phyloP scores from a whole-genome alignment of 37 sponge, comb jelly and placozoan genomes.

The Bolinopsis microptera region DNA sequence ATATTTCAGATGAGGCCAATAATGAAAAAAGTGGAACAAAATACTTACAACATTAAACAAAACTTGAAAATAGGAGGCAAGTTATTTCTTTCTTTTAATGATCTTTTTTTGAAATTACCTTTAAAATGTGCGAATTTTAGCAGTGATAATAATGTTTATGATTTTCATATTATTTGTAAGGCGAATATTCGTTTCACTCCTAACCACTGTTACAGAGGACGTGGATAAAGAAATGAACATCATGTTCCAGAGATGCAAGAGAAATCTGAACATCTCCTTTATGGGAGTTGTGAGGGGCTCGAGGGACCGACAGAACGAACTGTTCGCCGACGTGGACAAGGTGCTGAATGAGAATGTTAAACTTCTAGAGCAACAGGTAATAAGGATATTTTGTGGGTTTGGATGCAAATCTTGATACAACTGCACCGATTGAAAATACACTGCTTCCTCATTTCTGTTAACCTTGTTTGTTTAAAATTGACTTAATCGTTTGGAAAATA shows the following conservation, averaged over 20 bases:
- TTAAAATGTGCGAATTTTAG: too few relatives aligned
- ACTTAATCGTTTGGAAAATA: too few relatives aligned
- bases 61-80: conserved; percentile 10
- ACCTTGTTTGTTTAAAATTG: too few relatives aligned
- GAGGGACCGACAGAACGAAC: conserved; percentile 11
- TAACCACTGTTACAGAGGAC: conserved; percentile 49
- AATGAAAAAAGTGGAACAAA: conserved; percentile 16
- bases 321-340: conserved; percentile 2
- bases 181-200: too few relatives aligned
- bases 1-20: conserved; percentile 44
- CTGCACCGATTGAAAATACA: too few relatives aligned
- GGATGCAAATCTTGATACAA: background rate
- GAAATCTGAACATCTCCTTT: conserved; percentile 52
- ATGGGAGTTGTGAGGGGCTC: conserved; percentile 24
- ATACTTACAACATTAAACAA: conserved; percentile 40
- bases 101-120: too few relatives aligned
- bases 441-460: too few relatives aligned
- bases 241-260: conserved; percentile 53
- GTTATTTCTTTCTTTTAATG: background rate
- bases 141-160: too few relatives aligned
- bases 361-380: conserved; percentile 17
- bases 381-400: too few relatives aligned
- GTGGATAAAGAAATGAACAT: conserved; percentile 64
- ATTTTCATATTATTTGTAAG: too few relatives aligned
- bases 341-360: background rate